A percentile compares a stretch with the other conserved stretches of the same genome.
Evolutionary conservation across 2,797 vertebrate species (phyloP).

Genomic region (Avahi laniger): DNA sequence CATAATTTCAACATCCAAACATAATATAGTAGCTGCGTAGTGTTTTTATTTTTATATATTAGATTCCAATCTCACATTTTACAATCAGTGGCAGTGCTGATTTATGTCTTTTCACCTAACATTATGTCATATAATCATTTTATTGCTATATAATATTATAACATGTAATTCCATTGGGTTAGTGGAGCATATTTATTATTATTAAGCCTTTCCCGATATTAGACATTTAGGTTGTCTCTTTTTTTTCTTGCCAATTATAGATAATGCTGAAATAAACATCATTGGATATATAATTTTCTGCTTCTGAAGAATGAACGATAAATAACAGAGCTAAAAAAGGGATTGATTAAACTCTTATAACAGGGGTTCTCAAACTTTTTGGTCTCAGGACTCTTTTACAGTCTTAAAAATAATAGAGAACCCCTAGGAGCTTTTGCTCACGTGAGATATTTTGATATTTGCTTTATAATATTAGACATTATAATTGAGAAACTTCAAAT

Average conservation of each 20-base stretch:
- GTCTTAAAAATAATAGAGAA: not conserved
- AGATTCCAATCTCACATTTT: not conserved
- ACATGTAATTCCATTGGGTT: not conserved
- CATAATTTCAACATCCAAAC: not conserved
- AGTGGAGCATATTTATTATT: not conserved
- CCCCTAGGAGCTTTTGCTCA: not conserved
- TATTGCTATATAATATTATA: not conserved
- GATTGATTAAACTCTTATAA: not conserved
- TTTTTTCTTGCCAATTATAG: not conserved
- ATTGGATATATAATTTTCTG: not conserved
- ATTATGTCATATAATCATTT: not conserved
- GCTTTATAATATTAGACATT: not conserved
- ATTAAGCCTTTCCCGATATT: not conserved
- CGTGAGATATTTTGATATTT: not conserved
- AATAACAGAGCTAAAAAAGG: not conserved
- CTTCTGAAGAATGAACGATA: slow-evolving; percentile 11
- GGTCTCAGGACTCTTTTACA: not conserved
- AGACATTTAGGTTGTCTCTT: not conserved
- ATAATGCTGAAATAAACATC: not conserved
- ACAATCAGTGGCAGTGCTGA: not conserved
- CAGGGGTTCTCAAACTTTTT: not conserved
- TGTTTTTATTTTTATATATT: not conserved
- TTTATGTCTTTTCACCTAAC: not conserved
- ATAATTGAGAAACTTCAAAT: not conserved
- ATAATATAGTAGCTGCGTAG: not conserved